Conservation (phyloP, 2,113 vertebrate genomes). For the Lipotes vexillifer region DNA sequence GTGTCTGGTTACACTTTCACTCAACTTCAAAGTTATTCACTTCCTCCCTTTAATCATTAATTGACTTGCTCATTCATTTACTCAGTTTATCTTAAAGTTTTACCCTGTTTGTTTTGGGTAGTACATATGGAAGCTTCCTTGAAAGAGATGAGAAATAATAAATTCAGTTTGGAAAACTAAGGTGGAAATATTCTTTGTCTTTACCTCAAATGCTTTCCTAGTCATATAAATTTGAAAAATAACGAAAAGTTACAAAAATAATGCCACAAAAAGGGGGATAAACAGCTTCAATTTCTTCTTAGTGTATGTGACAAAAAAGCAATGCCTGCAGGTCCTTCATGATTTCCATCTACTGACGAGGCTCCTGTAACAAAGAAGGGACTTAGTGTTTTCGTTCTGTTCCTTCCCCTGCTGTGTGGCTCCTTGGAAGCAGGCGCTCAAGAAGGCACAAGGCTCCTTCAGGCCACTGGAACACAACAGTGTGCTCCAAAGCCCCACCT, state of each 20-base stretch:
- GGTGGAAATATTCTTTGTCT: background rate
- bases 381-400: background rate
- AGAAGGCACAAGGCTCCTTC: background rate
- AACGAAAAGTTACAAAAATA: background rate
- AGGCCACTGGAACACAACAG: background rate
- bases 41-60: background rate
- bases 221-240: background rate
- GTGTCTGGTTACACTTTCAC: background rate
- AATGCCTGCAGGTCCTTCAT: background rate
- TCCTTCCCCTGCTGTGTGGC: background rate
- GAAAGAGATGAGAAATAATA: background rate
- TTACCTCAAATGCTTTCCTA: background rate
- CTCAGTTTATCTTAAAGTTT: background rate
- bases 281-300: background rate
- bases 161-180: conserved; percentile 13
- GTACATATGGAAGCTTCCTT: background rate
- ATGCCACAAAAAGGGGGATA: background rate
- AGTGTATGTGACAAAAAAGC: background rate
- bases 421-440: background rate
- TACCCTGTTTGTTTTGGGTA: background rate
- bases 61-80: background rate
- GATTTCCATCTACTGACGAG: background rate
- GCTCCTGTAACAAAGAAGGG: background rate
- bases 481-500: background rate
- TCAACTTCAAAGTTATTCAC: background rate